Percentiles rank a stretch among this genome's conserved stretches.
phyloP scores from a whole-genome alignment of 92 coral and sea anemone genomes.

The Porites cylindrica region DNA sequence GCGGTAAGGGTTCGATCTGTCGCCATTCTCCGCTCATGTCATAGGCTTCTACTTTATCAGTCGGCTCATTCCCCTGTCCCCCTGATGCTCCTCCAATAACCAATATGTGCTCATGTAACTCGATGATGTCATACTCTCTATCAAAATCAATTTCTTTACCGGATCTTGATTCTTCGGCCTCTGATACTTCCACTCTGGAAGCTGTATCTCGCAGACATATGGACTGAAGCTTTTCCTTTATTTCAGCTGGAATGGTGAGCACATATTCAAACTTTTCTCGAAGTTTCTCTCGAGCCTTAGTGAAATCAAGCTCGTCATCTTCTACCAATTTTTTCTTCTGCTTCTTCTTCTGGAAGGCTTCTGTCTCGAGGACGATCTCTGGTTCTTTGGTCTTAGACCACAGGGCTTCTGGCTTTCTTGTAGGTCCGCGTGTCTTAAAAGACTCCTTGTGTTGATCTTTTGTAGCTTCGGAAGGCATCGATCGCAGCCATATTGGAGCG shows the following conservation, averaged over 20 bases:
- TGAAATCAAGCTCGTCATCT: slow-evolving; percentile 24
- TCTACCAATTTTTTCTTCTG: slow-evolving; percentile 8
- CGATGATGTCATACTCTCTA: slow-evolving; percentile 79
- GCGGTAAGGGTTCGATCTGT: slow-evolving; percentile 71
- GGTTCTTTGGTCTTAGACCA: slow-evolving; percentile 52
- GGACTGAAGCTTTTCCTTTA: slow-evolving; percentile 78
- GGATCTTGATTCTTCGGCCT: slow-evolving; percentile 31
- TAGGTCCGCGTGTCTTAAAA: slow-evolving; percentile 24
- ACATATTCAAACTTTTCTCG: slow-evolving; percentile 43
- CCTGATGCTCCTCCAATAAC: slow-evolving; percentile 85
- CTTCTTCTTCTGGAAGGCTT: slow-evolving; percentile 7
- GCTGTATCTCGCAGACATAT: slow-evolving; percentile 56
- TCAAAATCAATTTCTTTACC: slow-evolving; percentile 65
- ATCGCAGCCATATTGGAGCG: slow-evolving; percentile 35
- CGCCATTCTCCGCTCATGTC: slow-evolving; percentile 70
- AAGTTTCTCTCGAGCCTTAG: slow-evolving; percentile 52
- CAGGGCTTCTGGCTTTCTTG: slow-evolving; percentile 32
- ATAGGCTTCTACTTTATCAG: slow-evolving; percentile 66
- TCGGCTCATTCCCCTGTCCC: slow-evolving; percentile 62
- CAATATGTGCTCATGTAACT: slow-evolving; percentile 71
- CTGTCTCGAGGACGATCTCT: slow-evolving; percentile 42
- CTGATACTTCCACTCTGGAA: slow-evolving; percentile 41
- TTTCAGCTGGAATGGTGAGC: slow-evolving; percentile 58
- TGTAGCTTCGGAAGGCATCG: slow-evolving; percentile 8
- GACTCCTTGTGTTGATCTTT: background rate